These are phyloP conservation scores for Kradibia gibbosae DNA, from an alignment of 1,140 invertebrate genomes.

Conservation along the genomic window DNA sequence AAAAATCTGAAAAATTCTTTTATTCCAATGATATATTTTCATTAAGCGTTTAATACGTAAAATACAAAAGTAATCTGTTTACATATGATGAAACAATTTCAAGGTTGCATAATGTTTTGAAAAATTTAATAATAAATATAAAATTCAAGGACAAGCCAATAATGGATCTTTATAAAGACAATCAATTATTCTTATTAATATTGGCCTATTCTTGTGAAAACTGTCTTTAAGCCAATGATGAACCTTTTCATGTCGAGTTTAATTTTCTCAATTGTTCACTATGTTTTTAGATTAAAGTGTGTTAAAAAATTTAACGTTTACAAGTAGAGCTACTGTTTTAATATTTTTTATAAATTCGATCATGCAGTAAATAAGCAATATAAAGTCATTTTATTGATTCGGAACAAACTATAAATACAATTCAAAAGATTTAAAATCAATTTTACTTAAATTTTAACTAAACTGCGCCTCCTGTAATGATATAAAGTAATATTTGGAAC, in stretches of 20 bases:
- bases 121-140: slow-evolving; percentile 2
- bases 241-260: slow-evolving; percentile 12
- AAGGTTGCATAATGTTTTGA: not conserved
- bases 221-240: slow-evolving; percentile 5
- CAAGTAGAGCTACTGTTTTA: too few species aligned
- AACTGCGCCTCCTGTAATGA: too few species aligned
- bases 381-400: not conserved
- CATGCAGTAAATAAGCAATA: too few species aligned
- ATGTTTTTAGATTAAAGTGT: slow-evolving; percentile 12
- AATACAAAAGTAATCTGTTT: not conserved
- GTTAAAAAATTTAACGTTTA: not conserved
- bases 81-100: not conserved
- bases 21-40: too few species aligned
- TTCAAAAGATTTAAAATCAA: too few species aligned
- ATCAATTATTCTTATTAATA: slow-evolving; percentile 33
- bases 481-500: too few species aligned
- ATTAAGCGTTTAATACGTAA: too few species aligned
- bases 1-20: too few species aligned
- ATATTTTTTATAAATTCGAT: too few species aligned
- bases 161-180: not conserved
- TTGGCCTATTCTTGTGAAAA: slow-evolving; percentile 35
- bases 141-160: slow-evolving; percentile 33
- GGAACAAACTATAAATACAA: too few species aligned
- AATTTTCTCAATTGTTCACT: slow-evolving; percentile 21
- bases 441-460: too few species aligned